phyloP scores from a whole-genome alignment of 2,888 invertebrate species.

The Trilocha varians region DNA sequence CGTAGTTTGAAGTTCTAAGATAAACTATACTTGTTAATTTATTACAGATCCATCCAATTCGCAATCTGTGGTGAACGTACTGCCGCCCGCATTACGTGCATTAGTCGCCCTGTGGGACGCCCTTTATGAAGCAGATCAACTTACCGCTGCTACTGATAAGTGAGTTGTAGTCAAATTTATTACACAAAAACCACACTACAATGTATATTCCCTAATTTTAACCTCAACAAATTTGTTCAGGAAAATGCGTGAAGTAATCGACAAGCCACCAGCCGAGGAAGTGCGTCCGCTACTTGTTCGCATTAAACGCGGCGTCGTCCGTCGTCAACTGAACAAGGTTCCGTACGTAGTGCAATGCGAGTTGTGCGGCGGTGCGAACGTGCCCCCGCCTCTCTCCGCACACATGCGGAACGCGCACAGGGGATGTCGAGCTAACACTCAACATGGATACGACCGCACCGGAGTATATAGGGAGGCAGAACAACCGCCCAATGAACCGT shows the following conservation, averaged over 20 bases:
- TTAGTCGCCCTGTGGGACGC: slow-evolving; percentile 94
- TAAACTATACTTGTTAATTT: neutral
- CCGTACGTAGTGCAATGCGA: slow-evolving; percentile 77
- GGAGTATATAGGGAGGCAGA: slow-evolving; percentile 86
- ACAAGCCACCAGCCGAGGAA: neutral
- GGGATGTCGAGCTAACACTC: slow-evolving; percentile 90
- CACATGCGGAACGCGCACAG: slow-evolving; percentile 94
- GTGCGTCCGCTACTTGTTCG: neutral
- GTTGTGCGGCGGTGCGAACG: slow-evolving; percentile 81
- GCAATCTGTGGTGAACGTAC: slow-evolving; percentile 76
- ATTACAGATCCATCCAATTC: slow-evolving; percentile 1
- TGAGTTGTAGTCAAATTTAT: slow-evolving; percentile 17
- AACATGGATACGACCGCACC: slow-evolving; percentile 93
- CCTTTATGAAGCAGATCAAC: slow-evolving; percentile 71
- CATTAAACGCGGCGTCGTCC: neutral
- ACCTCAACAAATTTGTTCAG: no score
- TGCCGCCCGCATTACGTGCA: slow-evolving; percentile 91
- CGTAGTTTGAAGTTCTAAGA: neutral
- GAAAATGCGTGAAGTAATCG: neutral
- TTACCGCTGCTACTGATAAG: slow-evolving; percentile 52
- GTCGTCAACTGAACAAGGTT: neutral
- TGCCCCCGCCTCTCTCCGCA: slow-evolving; percentile 87
- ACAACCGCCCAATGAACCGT: slow-evolving; percentile 24
- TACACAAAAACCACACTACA: no score
- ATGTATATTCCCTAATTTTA: no score